Percentiles rank a stretch among this genome's conserved stretches.
Evolutionary conservation across 1,140 invertebrate genomes (phyloP).

Genomic region (Drosophila bipectinata): DNA sequence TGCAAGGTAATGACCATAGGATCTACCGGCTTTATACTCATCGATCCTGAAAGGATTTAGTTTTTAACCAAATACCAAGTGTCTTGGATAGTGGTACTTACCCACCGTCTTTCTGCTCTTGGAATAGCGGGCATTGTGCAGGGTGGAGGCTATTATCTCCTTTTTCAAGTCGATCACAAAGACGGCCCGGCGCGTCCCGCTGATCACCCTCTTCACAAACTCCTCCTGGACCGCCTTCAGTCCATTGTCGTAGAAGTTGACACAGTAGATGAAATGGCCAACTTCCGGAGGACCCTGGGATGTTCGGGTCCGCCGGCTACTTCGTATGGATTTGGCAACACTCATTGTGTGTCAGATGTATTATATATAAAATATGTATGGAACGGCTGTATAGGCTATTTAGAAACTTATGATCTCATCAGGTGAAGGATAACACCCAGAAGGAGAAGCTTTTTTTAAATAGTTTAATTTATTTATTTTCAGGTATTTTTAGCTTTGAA

Average conservation of each 20-base stretch:
- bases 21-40: conserved; percentile 15
- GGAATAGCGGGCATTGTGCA: neutral
- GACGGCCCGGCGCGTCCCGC: conserved; percentile 45
- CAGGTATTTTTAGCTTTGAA: conserved; percentile 6
- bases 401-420: conserved; percentile 7
- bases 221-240: conserved; percentile 59
- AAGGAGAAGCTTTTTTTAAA: neutral
- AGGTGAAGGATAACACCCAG: conserved; percentile 23
- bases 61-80: neutral
- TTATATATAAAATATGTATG: conserved; percentile 14
- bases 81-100: neutral
- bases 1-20: conserved; percentile 18
- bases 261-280: conserved; percentile 47
- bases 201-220: conserved; percentile 46
- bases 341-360: conserved; percentile 16
- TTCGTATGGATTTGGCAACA: conserved; percentile 9
- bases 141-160: conserved; percentile 20
- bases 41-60: neutral
- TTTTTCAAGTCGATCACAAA: conserved; percentile 63
- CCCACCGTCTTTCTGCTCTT: conserved; percentile 1
- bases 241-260: conserved; percentile 67
- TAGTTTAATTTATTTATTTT: neutral
- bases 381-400: conserved; percentile 1
- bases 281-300: neutral
- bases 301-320: conserved; percentile 2